A percentile compares a stretch with the other conserved stretches of the same genome.
These are phyloP conservation scores for Athalia cordata DNA, from an alignment of 2,888 invertebrate genomes.

Conservation along the genomic window DNA sequence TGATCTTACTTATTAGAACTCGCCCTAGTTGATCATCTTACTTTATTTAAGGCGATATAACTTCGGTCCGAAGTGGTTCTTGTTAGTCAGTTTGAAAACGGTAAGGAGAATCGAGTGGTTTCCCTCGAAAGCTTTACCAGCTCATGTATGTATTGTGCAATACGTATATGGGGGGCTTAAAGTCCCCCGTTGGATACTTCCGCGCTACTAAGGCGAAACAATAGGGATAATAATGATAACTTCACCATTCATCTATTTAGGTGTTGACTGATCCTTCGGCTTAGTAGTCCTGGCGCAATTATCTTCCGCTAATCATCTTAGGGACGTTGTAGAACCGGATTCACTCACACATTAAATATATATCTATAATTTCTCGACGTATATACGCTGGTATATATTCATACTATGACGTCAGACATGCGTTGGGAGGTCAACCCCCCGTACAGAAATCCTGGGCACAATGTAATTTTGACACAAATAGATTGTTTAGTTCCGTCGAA, in stretches of 20 bases:
- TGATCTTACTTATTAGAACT: not conserved
- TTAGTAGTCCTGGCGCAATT: not conserved
- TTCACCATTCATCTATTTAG: slow-evolving; percentile 7
- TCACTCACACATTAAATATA: too few relatives aligned
- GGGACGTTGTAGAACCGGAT: not conserved
- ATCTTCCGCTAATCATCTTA: not conserved
- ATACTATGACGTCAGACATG: too few relatives aligned
- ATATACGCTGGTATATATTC: too few relatives aligned
- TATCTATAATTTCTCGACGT: too few relatives aligned
- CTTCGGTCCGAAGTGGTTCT: not conserved
- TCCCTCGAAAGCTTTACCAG: not conserved
- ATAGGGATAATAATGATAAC: slow-evolving; percentile 7
- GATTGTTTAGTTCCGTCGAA: too few relatives aligned
- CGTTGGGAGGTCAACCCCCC: too few relatives aligned
- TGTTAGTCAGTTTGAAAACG: not conserved
- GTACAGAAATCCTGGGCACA: too few relatives aligned
- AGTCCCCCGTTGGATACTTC: not conserved
- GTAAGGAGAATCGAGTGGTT: not conserved
- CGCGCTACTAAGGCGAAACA: not conserved
- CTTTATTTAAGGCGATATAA: not conserved
- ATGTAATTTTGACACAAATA: too few relatives aligned
- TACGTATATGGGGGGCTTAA: not conserved
- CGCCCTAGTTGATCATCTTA: not conserved
- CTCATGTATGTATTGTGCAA: not conserved
- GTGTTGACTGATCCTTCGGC: slow-evolving; percentile 10